Evolutionary conservation across 1,140 invertebrate species (phyloP), one percentile per base, ranked within the genome.

Genomic region (Periplaneta americana): DNA sequence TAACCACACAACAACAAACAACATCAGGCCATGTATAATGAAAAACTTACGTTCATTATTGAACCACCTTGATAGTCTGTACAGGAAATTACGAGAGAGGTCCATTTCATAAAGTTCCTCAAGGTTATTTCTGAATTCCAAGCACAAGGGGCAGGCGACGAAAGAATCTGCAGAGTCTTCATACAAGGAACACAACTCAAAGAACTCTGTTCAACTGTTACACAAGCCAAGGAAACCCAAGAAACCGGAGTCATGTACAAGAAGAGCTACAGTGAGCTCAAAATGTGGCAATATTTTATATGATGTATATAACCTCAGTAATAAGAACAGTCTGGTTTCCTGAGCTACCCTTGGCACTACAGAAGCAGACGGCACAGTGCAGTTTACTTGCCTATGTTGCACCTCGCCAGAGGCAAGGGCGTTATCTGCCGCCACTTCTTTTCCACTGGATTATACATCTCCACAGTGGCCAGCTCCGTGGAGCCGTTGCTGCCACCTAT

Each of bases 401-500:
- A 94, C 83, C 93, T 88, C 8, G 93, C 92, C 75, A 93, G 88
- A 22, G 92, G 91, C 82, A 96, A 87, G 36, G 89, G 88, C 3
- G 92, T 89, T n/a, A 92, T 87, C 77, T 88, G 87, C 1, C 87
- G 88, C 95, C 95, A 97, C 82, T 91, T 92, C 57, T 89, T 86
- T 32, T 83, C 85, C n/a, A 86, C 87, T 0, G 89, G 87, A 83
- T 94, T 90, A 80, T 92, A 91, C 83, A 91, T 91, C 86, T 96
- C 95, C 0, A 93, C 92, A 1, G 92, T 92, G 33, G 90, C 89
- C 48, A 96, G 87, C 85, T 96, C 95, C 33, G 91, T 91, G 4
- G 91, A 90, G n/a, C 96, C 96, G 88, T 96, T 95, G 80, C 93
- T 94, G 11, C 96, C 96, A 22, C 95, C 95, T 80, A 95, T 90